A percentile compares a stretch with the other conserved stretches of the same genome.
These are phyloP conservation scores for Campodea augens DNA, from an alignment of 1,140 invertebrate species.

Conservation along the genomic window DNA sequence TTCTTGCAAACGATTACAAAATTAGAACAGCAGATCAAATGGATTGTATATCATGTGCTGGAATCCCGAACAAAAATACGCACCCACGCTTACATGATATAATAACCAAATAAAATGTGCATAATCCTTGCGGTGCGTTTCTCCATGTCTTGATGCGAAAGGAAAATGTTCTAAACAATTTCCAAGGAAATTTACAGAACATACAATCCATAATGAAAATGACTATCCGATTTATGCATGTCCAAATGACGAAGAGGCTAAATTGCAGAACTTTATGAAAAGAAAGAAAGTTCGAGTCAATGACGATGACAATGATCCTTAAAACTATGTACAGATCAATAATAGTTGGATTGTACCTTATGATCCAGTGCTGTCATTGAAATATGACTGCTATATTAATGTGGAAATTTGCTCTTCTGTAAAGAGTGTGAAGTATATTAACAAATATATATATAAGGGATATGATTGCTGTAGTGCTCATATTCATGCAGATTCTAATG, in stretches of 20 bases:
- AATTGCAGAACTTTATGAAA: too few species aligned
- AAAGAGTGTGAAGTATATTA: slow-evolving; percentile 10
- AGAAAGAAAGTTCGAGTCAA: slow-evolving; percentile 2
- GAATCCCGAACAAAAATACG: slow-evolving; percentile 9
- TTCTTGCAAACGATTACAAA: slow-evolving; percentile 11
- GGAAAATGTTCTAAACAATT: slow-evolving; percentile 11
- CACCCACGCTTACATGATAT: slow-evolving; percentile 8
- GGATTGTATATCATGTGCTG: slow-evolving; percentile 7
- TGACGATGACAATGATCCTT: slow-evolving; percentile 9
- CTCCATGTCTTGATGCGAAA: slow-evolving; percentile 7
- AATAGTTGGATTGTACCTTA: slow-evolving; percentile 11
- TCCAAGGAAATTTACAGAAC: slow-evolving; percentile 9
- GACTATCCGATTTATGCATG: slow-evolving; percentile 10
- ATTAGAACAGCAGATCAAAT: slow-evolving; percentile 8
- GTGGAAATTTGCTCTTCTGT: slow-evolving; percentile 9
- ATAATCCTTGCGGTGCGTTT: slow-evolving; percentile 7
- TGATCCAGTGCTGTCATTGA: slow-evolving; percentile 7
- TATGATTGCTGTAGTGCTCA: too few species aligned
- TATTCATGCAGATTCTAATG: too few species aligned
- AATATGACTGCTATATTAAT: slow-evolving; percentile 11
- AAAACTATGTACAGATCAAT: slow-evolving; percentile 3
- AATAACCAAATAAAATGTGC: slow-evolving; percentile 11
- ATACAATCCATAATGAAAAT: slow-evolving; percentile 9
- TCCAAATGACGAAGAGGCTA: too few species aligned
- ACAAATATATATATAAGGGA: slow-evolving; percentile 10